Percentiles rank a stretch among this genome's conserved stretches.
These are phyloP conservation scores for Deilephila elpenor DNA, from an alignment of 2,888 invertebrate genomes.

Conservation along the genomic window DNA sequence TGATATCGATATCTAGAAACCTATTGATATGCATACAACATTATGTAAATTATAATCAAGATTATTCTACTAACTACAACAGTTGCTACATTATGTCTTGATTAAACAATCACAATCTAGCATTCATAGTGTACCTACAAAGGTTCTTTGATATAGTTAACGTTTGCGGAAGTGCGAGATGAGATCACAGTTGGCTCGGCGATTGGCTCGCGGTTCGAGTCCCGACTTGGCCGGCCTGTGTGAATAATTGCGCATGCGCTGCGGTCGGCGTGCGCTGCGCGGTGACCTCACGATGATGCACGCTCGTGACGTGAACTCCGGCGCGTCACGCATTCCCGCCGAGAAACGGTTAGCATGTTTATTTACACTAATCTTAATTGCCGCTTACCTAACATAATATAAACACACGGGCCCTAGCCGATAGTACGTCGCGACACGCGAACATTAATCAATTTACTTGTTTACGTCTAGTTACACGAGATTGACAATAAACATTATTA, in stretches of 20 bases:
- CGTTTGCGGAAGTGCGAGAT: conserved; percentile 10
- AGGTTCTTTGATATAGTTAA: background rate
- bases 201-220: background rate
- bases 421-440: background rate
- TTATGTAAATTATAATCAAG: background rate
- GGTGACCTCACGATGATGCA: conserved; percentile 30
- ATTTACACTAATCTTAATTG: conserved; percentile 14
- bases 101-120: background rate
- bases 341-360: background rate
- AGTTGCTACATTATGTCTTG: background rate
- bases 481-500: background rate
- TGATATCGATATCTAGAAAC: background rate
- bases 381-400: conserved; percentile 11
- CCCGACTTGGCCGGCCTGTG: background rate
- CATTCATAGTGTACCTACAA: background rate
- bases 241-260: conserved; percentile 24
- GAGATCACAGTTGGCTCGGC: conserved; percentile 9
- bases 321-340: conserved; percentile 25
- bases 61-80: background rate
- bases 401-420: background rate
- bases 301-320: conserved; percentile 23
- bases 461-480: conserved; percentile 7
- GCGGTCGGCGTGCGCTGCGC: background rate
- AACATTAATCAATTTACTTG: background rate
- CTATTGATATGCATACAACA: background rate